A percentile compares a stretch with the other conserved stretches of the same genome.
Evolutionary conservation across 2,797 vertebrate species (phyloP).

Genomic region (Malurus splendens): DNA sequence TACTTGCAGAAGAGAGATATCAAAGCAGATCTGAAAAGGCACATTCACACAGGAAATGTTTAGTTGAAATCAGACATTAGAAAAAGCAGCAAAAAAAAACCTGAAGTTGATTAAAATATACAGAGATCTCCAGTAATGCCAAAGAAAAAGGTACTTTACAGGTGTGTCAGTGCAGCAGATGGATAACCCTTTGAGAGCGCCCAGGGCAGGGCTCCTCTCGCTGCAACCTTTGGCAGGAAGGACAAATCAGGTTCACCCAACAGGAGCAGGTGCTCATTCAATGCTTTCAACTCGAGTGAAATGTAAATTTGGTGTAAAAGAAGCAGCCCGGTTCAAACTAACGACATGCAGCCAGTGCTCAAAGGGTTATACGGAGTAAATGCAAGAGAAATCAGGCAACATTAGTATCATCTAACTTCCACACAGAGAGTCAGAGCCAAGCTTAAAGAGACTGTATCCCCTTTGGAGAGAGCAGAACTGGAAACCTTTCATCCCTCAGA

Average conservation of each 20-base stretch:
- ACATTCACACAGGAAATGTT: constrained; percentile 92
- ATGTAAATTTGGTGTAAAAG: constrained; percentile 35
- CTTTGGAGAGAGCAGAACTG: constrained; percentile 53
- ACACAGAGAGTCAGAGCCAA: constrained; percentile 64
- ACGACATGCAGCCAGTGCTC: constrained; percentile 76
- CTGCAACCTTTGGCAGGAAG: background rate
- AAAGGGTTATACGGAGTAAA: constrained; percentile 81
- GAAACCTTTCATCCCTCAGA: background rate
- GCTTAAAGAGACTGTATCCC: constrained; percentile 89
- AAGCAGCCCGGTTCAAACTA: constrained; percentile 52
- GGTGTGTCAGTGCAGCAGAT: constrained; percentile 69
- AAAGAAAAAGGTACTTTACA: constrained; percentile 73
- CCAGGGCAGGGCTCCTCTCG: background rate
- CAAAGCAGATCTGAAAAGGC: constrained; percentile 89
- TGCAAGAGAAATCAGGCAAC: constrained; percentile 72
- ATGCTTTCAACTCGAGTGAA: background rate
- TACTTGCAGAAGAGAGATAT: constrained; percentile 77
- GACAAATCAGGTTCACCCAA: background rate
- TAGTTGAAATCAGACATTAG: constrained; percentile 79
- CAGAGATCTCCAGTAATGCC: constrained; percentile 80
- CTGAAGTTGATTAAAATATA: constrained; percentile 70
- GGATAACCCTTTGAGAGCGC: constrained; percentile 80
- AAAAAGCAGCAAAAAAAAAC: constrained; percentile 72
- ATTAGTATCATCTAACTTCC: constrained; percentile 67
- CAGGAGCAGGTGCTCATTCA: background rate